These are phyloP conservation scores for Acanthornis magna DNA, from an alignment of 2,797 vertebrate genomes.

Conservation along the genomic window DNA sequence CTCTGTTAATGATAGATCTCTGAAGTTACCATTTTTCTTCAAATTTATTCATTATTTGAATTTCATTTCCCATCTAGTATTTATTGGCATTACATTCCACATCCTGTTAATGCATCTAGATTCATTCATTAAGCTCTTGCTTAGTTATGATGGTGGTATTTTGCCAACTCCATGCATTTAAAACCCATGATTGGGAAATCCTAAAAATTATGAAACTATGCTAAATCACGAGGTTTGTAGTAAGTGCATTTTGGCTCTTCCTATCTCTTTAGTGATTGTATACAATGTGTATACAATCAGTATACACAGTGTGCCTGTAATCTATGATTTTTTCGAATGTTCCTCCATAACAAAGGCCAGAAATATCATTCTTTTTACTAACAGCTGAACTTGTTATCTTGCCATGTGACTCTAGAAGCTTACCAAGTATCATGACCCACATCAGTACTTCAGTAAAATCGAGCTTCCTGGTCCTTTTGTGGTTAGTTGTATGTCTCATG, in stretches of 20 bases:
- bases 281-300: neutral
- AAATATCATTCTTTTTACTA: neutral
- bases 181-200: neutral
- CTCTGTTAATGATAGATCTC: neutral
- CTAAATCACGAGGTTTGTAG: neutral
- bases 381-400: neutral
- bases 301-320: neutral
- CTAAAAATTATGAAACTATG: neutral
- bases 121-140: conserved; percentile 6
- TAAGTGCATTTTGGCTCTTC: neutral
- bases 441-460: neutral
- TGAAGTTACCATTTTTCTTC: neutral
- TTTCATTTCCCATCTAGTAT: neutral
- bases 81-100: conserved; percentile 1
- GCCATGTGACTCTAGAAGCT: neutral
- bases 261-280: neutral
- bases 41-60: conserved; percentile 13
- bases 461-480: neutral
- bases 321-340: neutral
- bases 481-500: neutral
- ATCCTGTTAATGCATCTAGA: neutral
- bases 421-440: neutral
- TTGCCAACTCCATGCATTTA: neutral
- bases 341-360: neutral
- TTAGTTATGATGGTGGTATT: neutral